phyloP scores from a whole-genome alignment of 2,797 vertebrate genomes.

The Loris lydekkerianus region DNA sequence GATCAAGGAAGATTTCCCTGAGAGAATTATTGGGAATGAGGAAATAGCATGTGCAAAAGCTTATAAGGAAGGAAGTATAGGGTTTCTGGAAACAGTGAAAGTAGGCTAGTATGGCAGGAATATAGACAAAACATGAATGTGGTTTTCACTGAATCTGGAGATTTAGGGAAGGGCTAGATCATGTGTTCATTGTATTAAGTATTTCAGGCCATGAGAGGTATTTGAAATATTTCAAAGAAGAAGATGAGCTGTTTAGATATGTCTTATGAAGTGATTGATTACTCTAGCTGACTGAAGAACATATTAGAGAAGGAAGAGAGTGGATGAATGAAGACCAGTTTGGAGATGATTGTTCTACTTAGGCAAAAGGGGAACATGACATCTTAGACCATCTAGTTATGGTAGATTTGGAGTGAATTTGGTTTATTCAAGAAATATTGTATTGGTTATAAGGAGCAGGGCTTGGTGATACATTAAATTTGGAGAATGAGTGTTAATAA shows the following conservation, averaged over 20 bases:
- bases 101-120: neutral
- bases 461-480: slow-evolving; percentile 14
- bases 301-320: neutral
- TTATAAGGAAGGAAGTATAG: neutral
- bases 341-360: neutral
- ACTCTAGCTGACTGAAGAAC: neutral
- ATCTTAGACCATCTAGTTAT: neutral
- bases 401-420: neutral
- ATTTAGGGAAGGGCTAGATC: neutral
- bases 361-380: neutral
- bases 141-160: neutral
- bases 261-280: slow-evolving; percentile 17
- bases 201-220: neutral
- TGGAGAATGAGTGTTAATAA: slow-evolving; percentile 7
- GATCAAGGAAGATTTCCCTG: slow-evolving; percentile 22
- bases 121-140: neutral
- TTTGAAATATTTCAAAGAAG: neutral
- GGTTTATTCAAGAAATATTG: neutral
- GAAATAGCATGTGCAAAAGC: neutral
- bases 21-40: neutral
- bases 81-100: neutral
- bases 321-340: neutral
- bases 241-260: neutral
- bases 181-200: neutral
- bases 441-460: neutral